phyloP scores from a whole-genome alignment of 2,797 vertebrate species.

The Peromyscus eremicus region DNA sequence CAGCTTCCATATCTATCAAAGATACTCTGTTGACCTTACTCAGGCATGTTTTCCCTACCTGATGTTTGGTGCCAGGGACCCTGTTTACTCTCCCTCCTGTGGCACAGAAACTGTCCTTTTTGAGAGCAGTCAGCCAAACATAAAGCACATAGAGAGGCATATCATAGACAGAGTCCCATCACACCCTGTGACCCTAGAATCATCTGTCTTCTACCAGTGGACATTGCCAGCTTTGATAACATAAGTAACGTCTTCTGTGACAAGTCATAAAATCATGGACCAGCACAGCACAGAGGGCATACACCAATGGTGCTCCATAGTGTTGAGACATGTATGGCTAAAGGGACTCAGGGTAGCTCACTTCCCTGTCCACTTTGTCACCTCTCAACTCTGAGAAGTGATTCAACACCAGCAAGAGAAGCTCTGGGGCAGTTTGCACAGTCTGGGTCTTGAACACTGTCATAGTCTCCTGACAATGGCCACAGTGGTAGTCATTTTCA shows the following conservation, averaged over 20 bases:
- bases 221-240: not conserved
- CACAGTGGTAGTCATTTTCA: constrained; percentile 94
- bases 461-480: constrained; percentile 87
- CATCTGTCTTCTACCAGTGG: constrained; percentile 1
- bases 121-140: not conserved
- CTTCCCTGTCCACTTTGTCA: not conserved
- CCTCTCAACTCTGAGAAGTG: not conserved
- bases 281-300: not conserved
- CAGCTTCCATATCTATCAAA: too few relatives aligned
- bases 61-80: rapidly evolving
- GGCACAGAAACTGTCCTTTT: rapidly evolving
- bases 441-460: not conserved
- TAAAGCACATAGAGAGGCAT: not conserved
- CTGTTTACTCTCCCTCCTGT: rapidly evolving
- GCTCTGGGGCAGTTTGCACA: not conserved
- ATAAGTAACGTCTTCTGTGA: not conserved
- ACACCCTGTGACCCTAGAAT: not conserved
- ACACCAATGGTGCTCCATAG: rapidly evolving
- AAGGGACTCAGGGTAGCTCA: not conserved
- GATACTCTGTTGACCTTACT: rapidly evolving
- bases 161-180: not conserved
- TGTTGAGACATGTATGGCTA: not conserved
- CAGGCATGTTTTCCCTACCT: rapidly evolving
- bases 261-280: not conserved
- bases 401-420: not conserved